Percentiles rank a stretch among this genome's conserved stretches.
Evolutionary conservation across 2,113 vertebrate species (phyloP).

Genomic region (Corythornis cristatus): DNA sequence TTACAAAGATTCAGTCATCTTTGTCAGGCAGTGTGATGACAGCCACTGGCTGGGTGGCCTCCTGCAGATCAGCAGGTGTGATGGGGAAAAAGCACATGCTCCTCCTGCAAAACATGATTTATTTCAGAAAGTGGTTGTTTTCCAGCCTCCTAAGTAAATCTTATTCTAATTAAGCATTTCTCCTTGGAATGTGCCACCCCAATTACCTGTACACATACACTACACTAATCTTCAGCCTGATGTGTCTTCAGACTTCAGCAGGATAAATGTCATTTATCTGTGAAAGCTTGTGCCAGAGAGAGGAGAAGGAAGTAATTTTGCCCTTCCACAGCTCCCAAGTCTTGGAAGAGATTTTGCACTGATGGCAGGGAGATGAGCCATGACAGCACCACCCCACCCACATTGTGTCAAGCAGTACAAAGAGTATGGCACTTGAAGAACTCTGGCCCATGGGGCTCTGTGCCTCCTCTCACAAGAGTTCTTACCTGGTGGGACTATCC

Average conservation of each 20-base stretch:
- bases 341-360: neutral
- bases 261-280: fast-evolving
- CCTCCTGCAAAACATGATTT: neutral
- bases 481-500: neutral
- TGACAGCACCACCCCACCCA: neutral
- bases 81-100: neutral
- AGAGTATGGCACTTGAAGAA: neutral
- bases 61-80: neutral
- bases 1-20: neutral
- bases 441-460: neutral
- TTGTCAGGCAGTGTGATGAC: neutral
- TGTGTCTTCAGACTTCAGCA: neutral
- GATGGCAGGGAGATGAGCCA: neutral
- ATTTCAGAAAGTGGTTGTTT: neutral
- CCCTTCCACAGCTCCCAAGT: neutral
- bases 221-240: neutral
- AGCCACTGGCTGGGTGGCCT: neutral
- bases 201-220: neutral
- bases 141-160: neutral
- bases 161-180: neutral
- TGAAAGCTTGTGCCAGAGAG: neutral
- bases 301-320: neutral
- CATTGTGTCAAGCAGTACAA: neutral
- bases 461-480: fast-evolving
- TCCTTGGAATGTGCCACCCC: neutral